Percentiles rank a stretch among this genome's conserved stretches.
Evolutionary conservation across 2,888 invertebrate species (phyloP).

Genomic region (Hyposoter dolosus): DNA sequence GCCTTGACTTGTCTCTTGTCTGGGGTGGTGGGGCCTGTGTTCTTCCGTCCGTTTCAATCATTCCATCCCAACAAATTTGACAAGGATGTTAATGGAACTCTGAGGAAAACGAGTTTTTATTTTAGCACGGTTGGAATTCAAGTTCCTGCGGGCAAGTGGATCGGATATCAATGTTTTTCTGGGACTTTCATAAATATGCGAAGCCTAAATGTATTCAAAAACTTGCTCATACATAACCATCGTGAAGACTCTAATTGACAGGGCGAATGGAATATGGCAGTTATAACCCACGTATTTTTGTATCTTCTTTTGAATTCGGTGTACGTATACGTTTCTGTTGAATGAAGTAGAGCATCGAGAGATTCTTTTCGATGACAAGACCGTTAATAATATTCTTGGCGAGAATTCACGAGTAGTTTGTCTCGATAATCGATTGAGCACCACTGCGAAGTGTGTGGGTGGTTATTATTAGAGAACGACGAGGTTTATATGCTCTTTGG

Average conservation of each 20-base stretch:
- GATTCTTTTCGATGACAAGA: not conserved
- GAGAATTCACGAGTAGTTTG: conserved; percentile 23
- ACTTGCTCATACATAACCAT: not conserved
- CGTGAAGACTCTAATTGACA: not conserved
- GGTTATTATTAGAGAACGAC: conserved; percentile 69
- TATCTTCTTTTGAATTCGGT: not conserved
- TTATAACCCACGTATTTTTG: not conserved
- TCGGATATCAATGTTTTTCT: not conserved
- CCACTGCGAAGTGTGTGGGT: conserved; percentile 67
- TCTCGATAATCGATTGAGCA: conserved; percentile 66
- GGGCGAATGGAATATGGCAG: not conserved
- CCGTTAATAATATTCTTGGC: conserved; percentile 26
- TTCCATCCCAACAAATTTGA: not conserved
- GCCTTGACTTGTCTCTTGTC: not conserved
- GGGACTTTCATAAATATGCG: not conserved
- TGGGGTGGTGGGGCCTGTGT: not conserved
- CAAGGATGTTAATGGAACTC: not conserved
- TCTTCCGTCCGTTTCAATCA: not conserved
- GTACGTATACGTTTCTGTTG: not conserved
- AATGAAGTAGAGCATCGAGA: not conserved
- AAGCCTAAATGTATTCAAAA: not conserved
- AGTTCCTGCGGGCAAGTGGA: not conserved
- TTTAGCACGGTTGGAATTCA: not conserved
- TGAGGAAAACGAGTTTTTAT: not conserved
- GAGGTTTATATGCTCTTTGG: conserved; percentile 59